Evolutionary conservation across 2,797 vertebrate species (phyloP).

Genomic region (Pteronotus mesoamericanus): DNA sequence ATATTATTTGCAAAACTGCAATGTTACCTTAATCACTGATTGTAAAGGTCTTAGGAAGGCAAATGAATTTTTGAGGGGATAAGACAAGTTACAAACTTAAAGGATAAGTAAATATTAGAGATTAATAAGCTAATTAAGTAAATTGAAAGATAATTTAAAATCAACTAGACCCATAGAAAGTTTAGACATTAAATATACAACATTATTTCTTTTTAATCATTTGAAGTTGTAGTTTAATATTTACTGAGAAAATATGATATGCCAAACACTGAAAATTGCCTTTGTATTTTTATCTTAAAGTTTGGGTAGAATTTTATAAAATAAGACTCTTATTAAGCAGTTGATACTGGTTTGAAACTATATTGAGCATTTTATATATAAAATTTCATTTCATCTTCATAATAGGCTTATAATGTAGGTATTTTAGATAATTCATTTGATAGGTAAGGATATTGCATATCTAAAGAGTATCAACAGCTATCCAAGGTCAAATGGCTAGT

Average conservation of each 20-base stretch:
- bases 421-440: too few species aligned
- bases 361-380: not conserved
- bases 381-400: not conserved
- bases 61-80: not conserved
- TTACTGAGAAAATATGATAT: not conserved
- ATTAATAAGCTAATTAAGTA: not conserved
- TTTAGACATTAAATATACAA: not conserved
- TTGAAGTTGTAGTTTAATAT: slow-evolving; percentile 6
- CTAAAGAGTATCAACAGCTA: not conserved
- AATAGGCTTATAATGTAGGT: not conserved
- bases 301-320: slow-evolving; percentile 27
- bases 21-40: not conserved
- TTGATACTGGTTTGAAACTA: not conserved
- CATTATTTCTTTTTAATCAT: slow-evolving; percentile 13
- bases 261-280: not conserved
- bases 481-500: not conserved
- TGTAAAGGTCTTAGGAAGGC: not conserved
- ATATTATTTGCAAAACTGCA: not conserved
- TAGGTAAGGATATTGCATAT: not conserved
- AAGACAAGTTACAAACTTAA: slow-evolving; percentile 22
- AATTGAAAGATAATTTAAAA: slow-evolving; percentile 20
- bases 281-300: slow-evolving; percentile 9
- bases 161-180: not conserved
- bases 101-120: not conserved
- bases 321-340: not conserved